These are phyloP conservation scores for Melanocharis versteri DNA, from an alignment of 2,113 vertebrate genomes.

Conservation along the genomic window DNA sequence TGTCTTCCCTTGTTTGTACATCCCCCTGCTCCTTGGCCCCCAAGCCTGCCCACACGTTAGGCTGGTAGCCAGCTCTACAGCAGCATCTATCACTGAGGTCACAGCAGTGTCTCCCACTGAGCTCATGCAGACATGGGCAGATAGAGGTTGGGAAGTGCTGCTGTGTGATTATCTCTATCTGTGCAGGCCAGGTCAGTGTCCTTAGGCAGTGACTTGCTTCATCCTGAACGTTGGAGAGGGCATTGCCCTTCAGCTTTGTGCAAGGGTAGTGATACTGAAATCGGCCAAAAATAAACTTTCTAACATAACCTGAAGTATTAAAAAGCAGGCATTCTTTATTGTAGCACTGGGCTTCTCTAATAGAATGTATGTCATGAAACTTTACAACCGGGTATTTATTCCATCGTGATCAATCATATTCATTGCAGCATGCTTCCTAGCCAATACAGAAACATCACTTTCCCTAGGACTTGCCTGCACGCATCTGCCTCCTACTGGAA, in stretches of 20 bases:
- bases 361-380: background rate
- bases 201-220: background rate
- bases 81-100: fast-evolving
- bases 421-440: background rate
- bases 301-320: background rate
- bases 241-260: background rate
- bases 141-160: fast-evolving
- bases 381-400: background rate
- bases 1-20: background rate
- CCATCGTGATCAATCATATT: background rate
- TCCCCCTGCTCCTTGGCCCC: background rate
- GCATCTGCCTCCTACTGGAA: background rate
- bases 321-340: background rate
- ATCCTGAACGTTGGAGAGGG: background rate
- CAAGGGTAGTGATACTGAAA: background rate
- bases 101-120: background rate
- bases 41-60: fast-evolving
- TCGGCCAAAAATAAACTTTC: background rate
- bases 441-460: background rate
- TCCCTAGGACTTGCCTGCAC: background rate
- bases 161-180: background rate
- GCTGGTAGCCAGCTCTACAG: background rate
- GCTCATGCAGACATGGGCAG: background rate
- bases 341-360: background rate
- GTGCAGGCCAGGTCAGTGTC: background rate